These are phyloP conservation scores for Yponomeuta plumbellus DNA, from an alignment of 2,888 invertebrate species.

Conservation along the genomic window DNA sequence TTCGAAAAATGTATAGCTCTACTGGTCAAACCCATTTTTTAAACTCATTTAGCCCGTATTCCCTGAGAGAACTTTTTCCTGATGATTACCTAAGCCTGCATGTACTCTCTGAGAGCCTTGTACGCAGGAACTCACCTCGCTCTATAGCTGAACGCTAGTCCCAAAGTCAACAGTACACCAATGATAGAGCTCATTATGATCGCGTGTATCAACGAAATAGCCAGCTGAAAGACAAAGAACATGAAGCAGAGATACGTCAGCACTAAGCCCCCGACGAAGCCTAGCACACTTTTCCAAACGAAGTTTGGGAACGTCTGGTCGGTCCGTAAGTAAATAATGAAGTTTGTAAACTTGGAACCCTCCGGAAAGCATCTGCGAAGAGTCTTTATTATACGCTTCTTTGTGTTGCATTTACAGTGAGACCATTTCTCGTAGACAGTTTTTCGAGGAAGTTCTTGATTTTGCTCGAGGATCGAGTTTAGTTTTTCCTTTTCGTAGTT, in stretches of 20 bases:
- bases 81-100: background rate
- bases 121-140: conserved; percentile 40
- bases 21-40: too few relatives aligned
- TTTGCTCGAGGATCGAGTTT: conserved; percentile 64
- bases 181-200: conserved; percentile 78
- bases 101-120: background rate
- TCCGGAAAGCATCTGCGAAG: conserved; percentile 54
- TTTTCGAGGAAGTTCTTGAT: conserved; percentile 53
- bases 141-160: conserved; percentile 79
- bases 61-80: too few relatives aligned
- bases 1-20: too few relatives aligned
- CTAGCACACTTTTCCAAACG: conserved; percentile 78
- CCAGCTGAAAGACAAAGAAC: conserved; percentile 81
- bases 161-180: conserved; percentile 79
- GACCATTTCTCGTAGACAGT: conserved; percentile 66
- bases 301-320: conserved; percentile 75
- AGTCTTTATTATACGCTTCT: conserved; percentile 50
- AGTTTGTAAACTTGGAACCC: conserved; percentile 48
- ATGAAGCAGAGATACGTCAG: conserved; percentile 81
- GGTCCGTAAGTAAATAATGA: conserved; percentile 49
- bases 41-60: too few relatives aligned
- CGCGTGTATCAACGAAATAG: conserved; percentile 76
- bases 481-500: conserved; percentile 76
- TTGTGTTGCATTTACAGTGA: conserved; percentile 54
- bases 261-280: conserved; percentile 79